Percentiles rank a stretch among this genome's conserved stretches.
Conservation (phyloP, 2,888 invertebrate species). For the Syritta pipiens region DNA sequence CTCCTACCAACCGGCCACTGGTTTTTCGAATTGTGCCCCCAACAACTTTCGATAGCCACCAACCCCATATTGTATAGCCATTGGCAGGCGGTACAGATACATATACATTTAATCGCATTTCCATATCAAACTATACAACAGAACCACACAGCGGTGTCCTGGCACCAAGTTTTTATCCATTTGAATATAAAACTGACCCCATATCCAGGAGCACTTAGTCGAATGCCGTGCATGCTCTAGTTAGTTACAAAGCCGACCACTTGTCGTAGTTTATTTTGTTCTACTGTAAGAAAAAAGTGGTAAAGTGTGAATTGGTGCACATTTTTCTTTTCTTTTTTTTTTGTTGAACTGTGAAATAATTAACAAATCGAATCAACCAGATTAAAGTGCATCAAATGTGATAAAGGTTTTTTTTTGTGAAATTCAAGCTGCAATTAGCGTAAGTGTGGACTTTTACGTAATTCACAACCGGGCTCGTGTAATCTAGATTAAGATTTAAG, state of each 20-base stretch:
- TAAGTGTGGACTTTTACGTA: conserved; percentile 3
- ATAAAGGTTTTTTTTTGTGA: no score
- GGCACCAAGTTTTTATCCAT: conserved; percentile 61
- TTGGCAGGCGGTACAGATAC: conserved; percentile 26
- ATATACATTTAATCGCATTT: conserved; percentile 51
- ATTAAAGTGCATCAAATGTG: no score
- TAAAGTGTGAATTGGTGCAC: conserved; percentile 7
- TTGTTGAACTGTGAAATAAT: no score
- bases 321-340: no score
- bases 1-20: background rate
- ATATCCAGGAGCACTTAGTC: conserved; percentile 44
- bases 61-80: conserved; percentile 24
- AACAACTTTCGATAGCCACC: conserved; percentile 13
- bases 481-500: background rate
- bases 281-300: background rate
- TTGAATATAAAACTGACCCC: conserved; percentile 68
- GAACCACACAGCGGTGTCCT: conserved; percentile 58
- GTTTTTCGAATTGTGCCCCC: background rate
- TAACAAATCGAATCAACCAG: no score
- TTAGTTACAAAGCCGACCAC: conserved; percentile 21
- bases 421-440: no score
- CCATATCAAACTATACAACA: conserved; percentile 33
- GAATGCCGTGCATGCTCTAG: conserved; percentile 54
- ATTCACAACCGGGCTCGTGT: background rate
- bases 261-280: background rate